phyloP scores from a whole-genome alignment of 2,797 vertebrate genomes.

The Sciaenops ocellatus region DNA sequence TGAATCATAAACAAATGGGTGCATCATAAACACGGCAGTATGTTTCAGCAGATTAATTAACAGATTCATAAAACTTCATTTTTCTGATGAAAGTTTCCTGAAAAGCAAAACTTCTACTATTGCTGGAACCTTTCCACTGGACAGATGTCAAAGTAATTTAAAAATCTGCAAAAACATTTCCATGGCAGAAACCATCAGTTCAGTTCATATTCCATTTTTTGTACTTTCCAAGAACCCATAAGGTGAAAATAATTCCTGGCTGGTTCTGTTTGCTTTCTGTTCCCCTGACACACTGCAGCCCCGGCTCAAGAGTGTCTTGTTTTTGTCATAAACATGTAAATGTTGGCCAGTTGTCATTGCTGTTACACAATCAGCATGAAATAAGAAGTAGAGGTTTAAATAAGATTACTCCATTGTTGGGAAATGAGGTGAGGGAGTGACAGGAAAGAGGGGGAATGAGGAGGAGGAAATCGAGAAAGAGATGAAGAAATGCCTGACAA shows the following conservation, averaged over 20 bases:
- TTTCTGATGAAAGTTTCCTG: not conserved
- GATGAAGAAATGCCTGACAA: slow-evolving; percentile 33
- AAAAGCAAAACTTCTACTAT: not conserved
- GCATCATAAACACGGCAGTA: not conserved
- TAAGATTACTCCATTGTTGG: slow-evolving; percentile 20
- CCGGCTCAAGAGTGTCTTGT: not conserved
- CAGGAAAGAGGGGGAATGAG: not conserved
- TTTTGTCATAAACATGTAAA: slow-evolving; percentile 9
- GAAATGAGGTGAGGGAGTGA: slow-evolving; percentile 8
- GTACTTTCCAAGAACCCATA: slow-evolving; percentile 7
- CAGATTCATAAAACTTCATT: not conserved
- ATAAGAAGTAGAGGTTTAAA: not conserved
- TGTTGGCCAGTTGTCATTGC: not conserved
- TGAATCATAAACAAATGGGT: not conserved
- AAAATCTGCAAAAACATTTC: not conserved
- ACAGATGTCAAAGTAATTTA: slow-evolving; percentile 11
- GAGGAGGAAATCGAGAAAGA: not conserved
- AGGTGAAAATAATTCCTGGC: not conserved
- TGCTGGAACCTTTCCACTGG: not conserved
- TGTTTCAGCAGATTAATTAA: not conserved
- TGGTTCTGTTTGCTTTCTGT: not conserved
- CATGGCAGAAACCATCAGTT: not conserved
- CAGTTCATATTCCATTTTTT: not conserved
- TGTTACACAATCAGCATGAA: slow-evolving; percentile 18
- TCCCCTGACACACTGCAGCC: not conserved